phyloP scores from a whole-genome alignment of 2,113 vertebrate species.

The Entomyzon cyanotis region DNA sequence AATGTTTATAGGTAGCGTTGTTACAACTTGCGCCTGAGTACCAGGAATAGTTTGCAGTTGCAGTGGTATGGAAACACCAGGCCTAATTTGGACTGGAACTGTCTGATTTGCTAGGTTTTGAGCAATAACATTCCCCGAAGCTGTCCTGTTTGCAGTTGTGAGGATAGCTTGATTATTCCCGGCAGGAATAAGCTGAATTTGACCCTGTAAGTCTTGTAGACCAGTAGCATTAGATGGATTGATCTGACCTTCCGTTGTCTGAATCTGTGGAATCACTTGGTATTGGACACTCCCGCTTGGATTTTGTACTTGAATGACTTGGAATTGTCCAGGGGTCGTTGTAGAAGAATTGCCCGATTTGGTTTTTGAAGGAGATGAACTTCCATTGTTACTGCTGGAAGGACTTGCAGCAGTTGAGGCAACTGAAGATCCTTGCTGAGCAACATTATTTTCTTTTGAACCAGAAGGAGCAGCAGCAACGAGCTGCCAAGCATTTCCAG shows the following conservation, averaged over 20 bases:
- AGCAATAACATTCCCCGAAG: slow-evolving; percentile 85
- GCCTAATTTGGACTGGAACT: slow-evolving; percentile 93
- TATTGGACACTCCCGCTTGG: slow-evolving; percentile 91
- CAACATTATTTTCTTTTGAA: slow-evolving; percentile 87
- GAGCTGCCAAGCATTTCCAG: slow-evolving; percentile 96
- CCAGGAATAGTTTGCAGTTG: slow-evolving; percentile 94
- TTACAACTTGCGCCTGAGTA: slow-evolving; percentile 91
- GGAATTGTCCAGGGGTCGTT: slow-evolving; percentile 82
- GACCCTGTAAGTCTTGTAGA: slow-evolving; percentile 86
- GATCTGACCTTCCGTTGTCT: slow-evolving; percentile 93
- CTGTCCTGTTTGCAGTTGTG: slow-evolving; percentile 79
- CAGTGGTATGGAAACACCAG: slow-evolving; percentile 92
- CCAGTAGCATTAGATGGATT: slow-evolving; percentile 83
- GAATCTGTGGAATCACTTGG: slow-evolving; percentile 98
- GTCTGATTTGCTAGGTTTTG: slow-evolving; percentile 89
- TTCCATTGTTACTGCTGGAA: slow-evolving; percentile 81
- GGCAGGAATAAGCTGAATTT: slow-evolving; percentile 94
- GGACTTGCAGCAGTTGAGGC: slow-evolving; percentile 75
- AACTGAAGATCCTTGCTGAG: slow-evolving; percentile 80
- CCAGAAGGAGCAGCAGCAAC: slow-evolving; percentile 87
- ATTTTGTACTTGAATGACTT: slow-evolving; percentile 94
- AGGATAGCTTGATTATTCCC: slow-evolving; percentile 92
- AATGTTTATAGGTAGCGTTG: slow-evolving; percentile 95
- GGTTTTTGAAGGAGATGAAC: slow-evolving; percentile 84
- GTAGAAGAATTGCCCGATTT: slow-evolving; percentile 75